Evolutionary conservation across 2,797 vertebrate species (phyloP).

Genomic region (Artibeus jamaicensis): DNA sequence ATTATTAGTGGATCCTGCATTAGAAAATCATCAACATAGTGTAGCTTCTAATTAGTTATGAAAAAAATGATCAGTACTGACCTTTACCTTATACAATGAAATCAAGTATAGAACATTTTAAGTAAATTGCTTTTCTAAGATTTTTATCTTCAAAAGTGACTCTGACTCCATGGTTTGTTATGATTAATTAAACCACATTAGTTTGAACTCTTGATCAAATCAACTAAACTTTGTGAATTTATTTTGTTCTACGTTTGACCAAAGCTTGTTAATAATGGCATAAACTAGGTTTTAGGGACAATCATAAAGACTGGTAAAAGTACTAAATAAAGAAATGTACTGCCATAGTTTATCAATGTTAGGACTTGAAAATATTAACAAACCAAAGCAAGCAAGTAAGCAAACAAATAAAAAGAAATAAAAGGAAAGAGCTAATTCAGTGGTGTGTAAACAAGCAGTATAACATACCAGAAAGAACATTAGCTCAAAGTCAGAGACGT

Average conservation of each 20-base stretch:
- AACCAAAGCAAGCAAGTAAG: not conserved
- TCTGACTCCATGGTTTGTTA: not conserved
- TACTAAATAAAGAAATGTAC: not conserved
- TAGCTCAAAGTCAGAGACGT: not conserved
- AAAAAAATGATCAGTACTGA: not conserved
- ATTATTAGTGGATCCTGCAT: not conserved
- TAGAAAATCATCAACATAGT: not conserved
- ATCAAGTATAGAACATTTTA: constrained; percentile 7
- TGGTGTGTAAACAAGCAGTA: not conserved
- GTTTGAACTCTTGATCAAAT: constrained; percentile 37
- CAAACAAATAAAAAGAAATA: not conserved
- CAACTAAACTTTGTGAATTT: not conserved
- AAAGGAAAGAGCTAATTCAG: not conserved
- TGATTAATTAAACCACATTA: constrained; percentile 33
- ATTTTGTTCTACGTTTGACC: not conserved
- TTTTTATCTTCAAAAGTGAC: constrained; percentile 53
- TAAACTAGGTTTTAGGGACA: not conserved
- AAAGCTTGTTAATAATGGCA: not conserved
- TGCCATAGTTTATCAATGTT: not conserved
- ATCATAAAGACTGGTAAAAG: not conserved
- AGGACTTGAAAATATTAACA: not conserved
- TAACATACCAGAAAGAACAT: not conserved
- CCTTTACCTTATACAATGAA: constrained; percentile 15
- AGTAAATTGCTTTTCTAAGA: constrained; percentile 57
- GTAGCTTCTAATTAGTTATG: constrained; percentile 2